These are phyloP conservation scores for Eira barbara DNA, from an alignment of 2,113 vertebrate genomes.

Conservation along the genomic window DNA sequence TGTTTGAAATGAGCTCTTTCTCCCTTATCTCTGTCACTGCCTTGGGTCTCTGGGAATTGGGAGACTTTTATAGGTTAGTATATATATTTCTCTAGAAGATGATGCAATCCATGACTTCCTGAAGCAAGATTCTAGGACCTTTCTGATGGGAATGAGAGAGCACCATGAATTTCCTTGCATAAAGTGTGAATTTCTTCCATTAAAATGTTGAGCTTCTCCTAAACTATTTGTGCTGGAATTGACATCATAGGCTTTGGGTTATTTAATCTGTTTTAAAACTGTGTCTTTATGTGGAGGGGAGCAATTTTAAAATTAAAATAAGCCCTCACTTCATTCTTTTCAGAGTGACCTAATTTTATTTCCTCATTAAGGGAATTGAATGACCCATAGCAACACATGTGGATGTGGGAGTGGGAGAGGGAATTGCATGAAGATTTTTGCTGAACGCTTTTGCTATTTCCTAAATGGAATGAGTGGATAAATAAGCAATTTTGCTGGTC, in stretches of 20 bases:
- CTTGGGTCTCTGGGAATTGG: background rate
- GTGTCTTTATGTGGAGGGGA: background rate
- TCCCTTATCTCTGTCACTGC: background rate
- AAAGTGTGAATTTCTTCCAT: background rate
- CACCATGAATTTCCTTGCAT: background rate
- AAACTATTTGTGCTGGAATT: background rate
- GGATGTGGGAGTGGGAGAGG: background rate
- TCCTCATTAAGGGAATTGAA: background rate
- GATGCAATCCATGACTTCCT: no score
- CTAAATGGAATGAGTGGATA: background rate
- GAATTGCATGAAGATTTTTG: background rate
- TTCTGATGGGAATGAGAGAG: background rate
- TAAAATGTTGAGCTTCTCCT: conserved; percentile 17
- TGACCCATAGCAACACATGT: background rate
- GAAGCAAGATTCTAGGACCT: background rate
- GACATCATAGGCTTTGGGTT: background rate
- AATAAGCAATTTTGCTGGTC: background rate
- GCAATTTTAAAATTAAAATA: conserved; percentile 31
- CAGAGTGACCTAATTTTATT: background rate
- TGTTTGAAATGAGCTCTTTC: background rate
- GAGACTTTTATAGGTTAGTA: background rate
- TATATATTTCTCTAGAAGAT: background rate
- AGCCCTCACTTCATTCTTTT: conserved; percentile 23
- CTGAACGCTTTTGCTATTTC: background rate
- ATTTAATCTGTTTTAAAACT: background rate